These are phyloP conservation scores for Leptinotarsa rubiginosa DNA, from an alignment of 2,888 invertebrate species.

Conservation along the genomic window DNA sequence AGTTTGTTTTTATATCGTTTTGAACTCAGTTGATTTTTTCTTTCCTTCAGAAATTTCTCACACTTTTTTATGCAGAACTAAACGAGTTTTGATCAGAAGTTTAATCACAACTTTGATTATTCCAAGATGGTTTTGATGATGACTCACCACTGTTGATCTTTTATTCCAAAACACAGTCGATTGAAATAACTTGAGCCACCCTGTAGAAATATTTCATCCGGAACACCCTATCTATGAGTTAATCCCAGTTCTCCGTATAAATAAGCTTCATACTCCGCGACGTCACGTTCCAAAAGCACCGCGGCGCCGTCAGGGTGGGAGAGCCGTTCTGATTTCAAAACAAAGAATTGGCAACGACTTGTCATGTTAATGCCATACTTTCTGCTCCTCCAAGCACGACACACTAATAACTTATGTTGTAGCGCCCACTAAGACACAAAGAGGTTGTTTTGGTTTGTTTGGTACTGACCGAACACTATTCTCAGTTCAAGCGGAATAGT, in stretches of 20 bases:
- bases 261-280: slow-evolving; percentile 42
- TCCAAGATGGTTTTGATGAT: too few relatives aligned
- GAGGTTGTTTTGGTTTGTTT: slow-evolving; percentile 22
- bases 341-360: slow-evolving; percentile 49
- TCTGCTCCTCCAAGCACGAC: slow-evolving; percentile 40
- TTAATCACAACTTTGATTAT: too few relatives aligned
- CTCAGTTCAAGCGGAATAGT: background rate
- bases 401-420: slow-evolving; percentile 41
- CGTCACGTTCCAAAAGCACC: slow-evolving; percentile 51
- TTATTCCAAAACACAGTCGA: too few relatives aligned
- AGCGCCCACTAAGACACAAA: slow-evolving; percentile 24
- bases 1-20: too few relatives aligned
- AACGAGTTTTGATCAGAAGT: too few relatives aligned
- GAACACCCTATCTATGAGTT: too few relatives aligned
- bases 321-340: slow-evolving; percentile 50
- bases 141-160: too few relatives aligned
- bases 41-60: too few relatives aligned
- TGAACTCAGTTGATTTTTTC: too few relatives aligned
- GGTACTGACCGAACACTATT: background rate
- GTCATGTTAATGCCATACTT: slow-evolving; percentile 46
- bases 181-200: background rate
- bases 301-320: slow-evolving; percentile 50
- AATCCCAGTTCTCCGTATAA: slow-evolving; percentile 26
- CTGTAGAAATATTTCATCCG: background rate
- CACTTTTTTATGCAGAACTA: too few relatives aligned